Percentiles rank a stretch among this genome's conserved stretches.
These are phyloP conservation scores for Euwallacea fornicatus DNA, from an alignment of 1,140 invertebrate genomes.

Conservation along the genomic window DNA sequence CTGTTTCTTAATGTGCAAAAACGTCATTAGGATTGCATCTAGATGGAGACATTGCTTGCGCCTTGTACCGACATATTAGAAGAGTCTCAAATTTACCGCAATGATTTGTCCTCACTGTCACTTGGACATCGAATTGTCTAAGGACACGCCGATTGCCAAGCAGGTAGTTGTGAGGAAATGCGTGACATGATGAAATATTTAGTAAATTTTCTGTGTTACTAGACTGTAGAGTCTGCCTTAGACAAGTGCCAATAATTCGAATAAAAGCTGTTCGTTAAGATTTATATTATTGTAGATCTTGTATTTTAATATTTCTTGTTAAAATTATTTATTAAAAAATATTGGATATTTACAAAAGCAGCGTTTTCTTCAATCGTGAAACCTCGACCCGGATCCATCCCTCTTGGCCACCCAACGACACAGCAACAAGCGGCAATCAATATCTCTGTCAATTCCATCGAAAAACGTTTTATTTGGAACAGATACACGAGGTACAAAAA, in stretches of 20 bases:
- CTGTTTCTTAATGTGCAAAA: too few relatives aligned
- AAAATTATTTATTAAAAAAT: slow-evolving; percentile 5
- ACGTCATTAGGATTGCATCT: too few relatives aligned
- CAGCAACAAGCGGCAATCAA: slow-evolving; percentile 1
- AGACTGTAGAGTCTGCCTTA: slow-evolving; percentile 13
- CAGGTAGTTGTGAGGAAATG: not conserved
- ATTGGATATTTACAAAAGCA: not conserved
- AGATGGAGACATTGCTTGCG: too few relatives aligned
- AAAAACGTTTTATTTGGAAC: slow-evolving; percentile 7
- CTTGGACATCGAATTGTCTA: too few relatives aligned
- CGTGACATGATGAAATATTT: not conserved
- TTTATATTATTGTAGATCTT: not conserved
- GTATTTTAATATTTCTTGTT: not conserved
- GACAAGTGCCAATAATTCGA: slow-evolving; percentile 7
- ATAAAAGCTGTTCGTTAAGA: slow-evolving; percentile 1
- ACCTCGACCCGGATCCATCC: too few relatives aligned
- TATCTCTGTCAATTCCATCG: slow-evolving; percentile 4
- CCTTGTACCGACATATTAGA: too few relatives aligned
- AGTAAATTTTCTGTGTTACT: slow-evolving; percentile 27
- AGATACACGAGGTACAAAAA: slow-evolving; percentile 8
- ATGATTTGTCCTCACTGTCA: too few relatives aligned
- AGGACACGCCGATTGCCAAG: too few relatives aligned
- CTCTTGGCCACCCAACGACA: slow-evolving; percentile 1
- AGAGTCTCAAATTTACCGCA: too few relatives aligned
- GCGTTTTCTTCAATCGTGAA: not conserved